These are phyloP conservation scores for Coilia nasus DNA, from an alignment of 2,797 vertebrate species.

Conservation along the genomic window DNA sequence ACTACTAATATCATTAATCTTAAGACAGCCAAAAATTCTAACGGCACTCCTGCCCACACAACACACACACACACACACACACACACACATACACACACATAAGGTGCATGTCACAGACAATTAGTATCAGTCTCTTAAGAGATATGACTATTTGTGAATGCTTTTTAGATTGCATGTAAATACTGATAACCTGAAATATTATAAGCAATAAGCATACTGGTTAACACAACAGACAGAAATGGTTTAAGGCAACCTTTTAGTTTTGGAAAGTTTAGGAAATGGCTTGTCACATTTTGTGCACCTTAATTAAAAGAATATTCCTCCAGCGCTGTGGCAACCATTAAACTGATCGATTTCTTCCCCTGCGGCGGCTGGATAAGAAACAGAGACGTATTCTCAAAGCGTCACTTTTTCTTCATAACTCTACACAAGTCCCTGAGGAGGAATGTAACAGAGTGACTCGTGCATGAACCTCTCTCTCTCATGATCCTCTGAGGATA, in stretches of 20 bases:
- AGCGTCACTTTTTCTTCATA: background rate
- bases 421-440: background rate
- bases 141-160: background rate
- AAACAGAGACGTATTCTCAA: background rate
- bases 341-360: background rate
- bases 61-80: background rate
- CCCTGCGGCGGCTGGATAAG: too few species aligned
- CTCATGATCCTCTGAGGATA: background rate
- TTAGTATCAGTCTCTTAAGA: background rate
- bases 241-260: background rate
- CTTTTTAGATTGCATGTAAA: background rate
- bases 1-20: too few species aligned
- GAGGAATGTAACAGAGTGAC: background rate
- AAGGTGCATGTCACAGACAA: background rate
- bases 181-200: background rate
- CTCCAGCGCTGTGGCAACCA: background rate
- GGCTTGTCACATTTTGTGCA: background rate
- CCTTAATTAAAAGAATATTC: background rate
- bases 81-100: constrained; percentile 22
- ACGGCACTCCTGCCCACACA: too few species aligned
- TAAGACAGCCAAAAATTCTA: too few species aligned
- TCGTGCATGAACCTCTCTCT: background rate
- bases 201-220: background rate
- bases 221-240: background rate
- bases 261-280: background rate